Evolutionary conservation across 2,888 invertebrate genomes (phyloP), one percentile per base, ranked within the genome.

Genomic region (Parelbella ahira): DNA sequence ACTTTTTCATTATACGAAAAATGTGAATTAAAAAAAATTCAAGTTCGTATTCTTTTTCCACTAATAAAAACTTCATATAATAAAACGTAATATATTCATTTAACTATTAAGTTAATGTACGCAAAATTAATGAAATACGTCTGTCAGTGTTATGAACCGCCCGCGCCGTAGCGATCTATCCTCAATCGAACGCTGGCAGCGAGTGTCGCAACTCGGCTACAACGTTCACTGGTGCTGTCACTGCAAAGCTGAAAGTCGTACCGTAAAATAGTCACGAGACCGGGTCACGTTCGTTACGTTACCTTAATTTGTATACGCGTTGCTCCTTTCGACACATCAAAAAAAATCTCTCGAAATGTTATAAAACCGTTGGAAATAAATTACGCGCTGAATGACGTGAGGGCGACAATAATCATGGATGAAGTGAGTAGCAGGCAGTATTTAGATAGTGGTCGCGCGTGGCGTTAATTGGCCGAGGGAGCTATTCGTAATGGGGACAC

Each of bases 401-500:
- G 49, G 48, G 45, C 44, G 34, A 44, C 27, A 28, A 39, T 47
- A 39, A 49, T 39, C 32, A 24, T 25, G 48, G 37, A 47, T 37
- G 33, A 44, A 46, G 44, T 20, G 36, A 29, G 60, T 59, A 54
- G 56, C 58, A 56, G 60, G n/a, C n/a, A n/a, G n/a, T n/a, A 72
- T 68, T 71, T 67, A 53, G 38, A 36, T 45, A 30, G 49, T 45
- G 57, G 63, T 62, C 54, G 62, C 65, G 65, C 63, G 63, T 64
- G 59, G 66, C 67, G 68, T 69, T 80, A 78, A 79, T 81, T 77
- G 78, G 68, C 58, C 65, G 72, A 76, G 75, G 72, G 71, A 78
- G 71, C 62, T 73, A 78, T 78, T 79, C 65, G 63, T 66, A 80
- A 79, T 74, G 74, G 77, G 79, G 78, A 79, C 81, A 77, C 63